Percentiles rank a stretch among this genome's conserved stretches.
phyloP scores from a whole-genome alignment of 2,797 vertebrate species.

The Pseudochirops corinnae region DNA sequence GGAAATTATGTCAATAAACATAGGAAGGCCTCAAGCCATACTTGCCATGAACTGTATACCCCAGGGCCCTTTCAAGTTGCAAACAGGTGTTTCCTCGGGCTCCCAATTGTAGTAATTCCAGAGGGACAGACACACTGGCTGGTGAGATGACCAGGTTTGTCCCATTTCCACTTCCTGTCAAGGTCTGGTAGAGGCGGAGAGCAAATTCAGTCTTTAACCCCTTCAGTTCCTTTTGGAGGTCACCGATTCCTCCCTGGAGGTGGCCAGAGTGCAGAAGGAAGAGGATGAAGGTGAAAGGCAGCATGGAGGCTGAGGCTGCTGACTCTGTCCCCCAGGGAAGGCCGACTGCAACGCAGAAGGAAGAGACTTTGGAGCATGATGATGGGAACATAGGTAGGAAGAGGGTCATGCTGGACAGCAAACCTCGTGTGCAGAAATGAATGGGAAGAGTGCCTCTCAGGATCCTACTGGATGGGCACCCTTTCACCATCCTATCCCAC shows the following conservation, averaged over 20 bases:
- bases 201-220: constrained; percentile 89
- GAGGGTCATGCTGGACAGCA: fast-evolving
- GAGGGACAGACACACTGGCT: constrained; percentile 86
- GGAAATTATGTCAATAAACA: neutral
- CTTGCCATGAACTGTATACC: constrained; percentile 90
- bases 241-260: constrained; percentile 77
- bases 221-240: constrained; percentile 85
- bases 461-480: no score
- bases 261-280: constrained; percentile 85
- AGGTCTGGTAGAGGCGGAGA: constrained; percentile 86
- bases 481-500: neutral
- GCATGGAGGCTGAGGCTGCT: constrained; percentile 82
- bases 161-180: constrained; percentile 83
- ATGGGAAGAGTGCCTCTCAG: neutral
- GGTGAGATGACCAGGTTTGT: constrained; percentile 92
- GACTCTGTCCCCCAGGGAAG: constrained; percentile 11
- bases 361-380: neutral
- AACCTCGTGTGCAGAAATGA: neutral
- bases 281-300: constrained; percentile 77
- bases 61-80: constrained; percentile 89
- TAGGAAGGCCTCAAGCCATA: constrained; percentile 7
- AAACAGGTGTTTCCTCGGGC: constrained; percentile 89
- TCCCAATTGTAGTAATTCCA: constrained; percentile 93
- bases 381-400: neutral
- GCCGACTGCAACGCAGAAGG: constrained; percentile 71